phyloP scores from a whole-genome alignment of 2,113 vertebrate species.

The Jacana jacana region DNA sequence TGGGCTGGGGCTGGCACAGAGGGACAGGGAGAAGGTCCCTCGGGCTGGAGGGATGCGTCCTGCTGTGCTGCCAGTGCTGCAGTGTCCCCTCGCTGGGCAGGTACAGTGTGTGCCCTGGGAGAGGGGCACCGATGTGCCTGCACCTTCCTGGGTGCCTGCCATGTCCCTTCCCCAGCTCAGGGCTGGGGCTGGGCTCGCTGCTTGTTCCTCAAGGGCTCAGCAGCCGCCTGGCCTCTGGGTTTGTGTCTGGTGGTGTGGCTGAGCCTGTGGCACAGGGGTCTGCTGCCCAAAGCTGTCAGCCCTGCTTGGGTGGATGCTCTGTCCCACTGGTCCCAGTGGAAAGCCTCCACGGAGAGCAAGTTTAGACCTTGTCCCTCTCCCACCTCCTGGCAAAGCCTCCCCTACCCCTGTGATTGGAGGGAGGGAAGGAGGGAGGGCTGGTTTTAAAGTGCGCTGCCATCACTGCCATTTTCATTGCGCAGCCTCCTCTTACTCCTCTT shows the following conservation, averaged over 20 bases:
- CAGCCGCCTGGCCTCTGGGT: not conserved
- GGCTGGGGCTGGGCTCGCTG: not conserved
- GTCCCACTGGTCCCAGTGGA: fast-evolving
- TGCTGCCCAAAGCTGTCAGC: not conserved
- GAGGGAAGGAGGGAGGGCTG: too few species aligned
- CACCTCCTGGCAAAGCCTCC: not conserved
- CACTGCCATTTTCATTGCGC: not conserved
- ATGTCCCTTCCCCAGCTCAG: not conserved
- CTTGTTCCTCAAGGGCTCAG: not conserved
- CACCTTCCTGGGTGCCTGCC: fast-evolving
- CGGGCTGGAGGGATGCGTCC: fast-evolving
- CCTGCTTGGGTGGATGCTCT: not conserved
- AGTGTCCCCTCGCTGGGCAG: not conserved
- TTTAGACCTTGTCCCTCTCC: not conserved
- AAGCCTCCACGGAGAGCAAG: not conserved
- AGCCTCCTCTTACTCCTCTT: not conserved
- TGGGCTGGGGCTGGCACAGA: not conserved
- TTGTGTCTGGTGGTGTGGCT: fast-evolving
- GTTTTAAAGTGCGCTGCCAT: too few species aligned
- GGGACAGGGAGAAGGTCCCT: not conserved
- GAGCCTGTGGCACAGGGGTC: not conserved
- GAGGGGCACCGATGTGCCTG: not conserved
- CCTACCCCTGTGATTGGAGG: fast-evolving
- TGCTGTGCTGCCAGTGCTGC: not conserved
- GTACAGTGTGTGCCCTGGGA: fast-evolving